phyloP scores from a whole-genome alignment of 2,888 invertebrate species.

The Pseudeuparius sepicola region DNA sequence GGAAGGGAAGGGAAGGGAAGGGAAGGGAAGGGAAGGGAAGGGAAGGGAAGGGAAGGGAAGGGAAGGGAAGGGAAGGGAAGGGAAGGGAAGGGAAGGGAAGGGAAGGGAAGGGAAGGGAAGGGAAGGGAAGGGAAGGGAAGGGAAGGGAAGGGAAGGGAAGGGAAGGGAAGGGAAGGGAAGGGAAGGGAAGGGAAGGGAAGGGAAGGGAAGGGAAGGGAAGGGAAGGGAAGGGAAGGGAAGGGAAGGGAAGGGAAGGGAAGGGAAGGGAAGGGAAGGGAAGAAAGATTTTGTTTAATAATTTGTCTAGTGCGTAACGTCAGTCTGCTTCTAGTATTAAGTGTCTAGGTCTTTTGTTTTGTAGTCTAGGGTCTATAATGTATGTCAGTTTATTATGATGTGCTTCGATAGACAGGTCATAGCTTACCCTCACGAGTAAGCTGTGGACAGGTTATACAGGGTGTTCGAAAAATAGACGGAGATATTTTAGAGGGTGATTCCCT shows the following conservation, averaged over 20 bases:
- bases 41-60: constrained; percentile 16
- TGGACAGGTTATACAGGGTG: too few relatives aligned
- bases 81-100: constrained; percentile 16
- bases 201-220: constrained; percentile 15
- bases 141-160: constrained; percentile 15
- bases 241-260: constrained; percentile 15
- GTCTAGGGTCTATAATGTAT: too few relatives aligned
- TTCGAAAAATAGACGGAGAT: too few relatives aligned
- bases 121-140: constrained; percentile 15
- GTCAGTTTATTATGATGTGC: too few relatives aligned
- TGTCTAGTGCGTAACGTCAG: too few relatives aligned
- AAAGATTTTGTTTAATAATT: too few relatives aligned
- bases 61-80: constrained; percentile 16
- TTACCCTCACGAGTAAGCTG: too few relatives aligned
- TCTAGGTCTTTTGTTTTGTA: too few relatives aligned
- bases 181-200: constrained; percentile 15
- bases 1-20: constrained; percentile 16
- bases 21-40: constrained; percentile 15
- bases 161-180: constrained; percentile 14
- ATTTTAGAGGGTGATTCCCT: too few relatives aligned
- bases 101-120: constrained; percentile 15
- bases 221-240: constrained; percentile 15
- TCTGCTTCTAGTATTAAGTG: too few relatives aligned
- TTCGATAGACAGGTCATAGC: too few relatives aligned
- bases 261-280: constrained; percentile 13